phyloP scores from a whole-genome alignment of 1,140 invertebrate species.

The Pogonomyrmex californicus region DNA sequence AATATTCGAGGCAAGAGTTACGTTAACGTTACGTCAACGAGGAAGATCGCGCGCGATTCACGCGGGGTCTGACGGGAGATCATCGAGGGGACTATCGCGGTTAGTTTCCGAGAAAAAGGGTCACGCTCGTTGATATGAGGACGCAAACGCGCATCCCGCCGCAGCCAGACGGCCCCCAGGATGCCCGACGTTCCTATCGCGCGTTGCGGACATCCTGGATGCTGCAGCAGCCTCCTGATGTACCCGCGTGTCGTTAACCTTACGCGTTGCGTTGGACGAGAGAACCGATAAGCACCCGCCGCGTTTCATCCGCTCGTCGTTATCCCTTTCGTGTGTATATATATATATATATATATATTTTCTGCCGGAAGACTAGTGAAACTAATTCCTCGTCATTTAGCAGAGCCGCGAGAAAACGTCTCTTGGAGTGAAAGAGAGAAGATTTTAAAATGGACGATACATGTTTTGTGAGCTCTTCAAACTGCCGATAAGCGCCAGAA shows the following conservation, averaged over 20 bases:
- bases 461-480: not conserved
- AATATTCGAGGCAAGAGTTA: slow-evolving; percentile 1
- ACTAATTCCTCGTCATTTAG: not conserved
- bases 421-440: not conserved
- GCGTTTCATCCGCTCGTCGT: slow-evolving; percentile 60
- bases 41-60: slow-evolving; percentile 56
- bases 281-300: slow-evolving; percentile 62
- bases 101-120: slow-evolving; percentile 44
- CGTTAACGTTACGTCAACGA: slow-evolving; percentile 50
- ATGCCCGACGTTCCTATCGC: slow-evolving; percentile 77
- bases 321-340: not conserved
- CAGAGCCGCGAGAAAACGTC: not conserved
- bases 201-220: slow-evolving; percentile 80
- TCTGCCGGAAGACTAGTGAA: not conserved
- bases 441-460: not conserved
- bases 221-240: slow-evolving; percentile 65
- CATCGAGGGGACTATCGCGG: slow-evolving; percentile 30
- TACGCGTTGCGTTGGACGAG: slow-evolving; percentile 73
- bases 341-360: not conserved
- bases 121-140: slow-evolving; percentile 56
- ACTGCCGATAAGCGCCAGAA: no score
- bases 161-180: slow-evolving; percentile 66
- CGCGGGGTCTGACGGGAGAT: not conserved
- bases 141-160: not conserved
- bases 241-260: slow-evolving; percentile 78